These are phyloP conservation scores for Eupithecia subfuscata DNA, from an alignment of 2,888 invertebrate species.

Conservation along the genomic window DNA sequence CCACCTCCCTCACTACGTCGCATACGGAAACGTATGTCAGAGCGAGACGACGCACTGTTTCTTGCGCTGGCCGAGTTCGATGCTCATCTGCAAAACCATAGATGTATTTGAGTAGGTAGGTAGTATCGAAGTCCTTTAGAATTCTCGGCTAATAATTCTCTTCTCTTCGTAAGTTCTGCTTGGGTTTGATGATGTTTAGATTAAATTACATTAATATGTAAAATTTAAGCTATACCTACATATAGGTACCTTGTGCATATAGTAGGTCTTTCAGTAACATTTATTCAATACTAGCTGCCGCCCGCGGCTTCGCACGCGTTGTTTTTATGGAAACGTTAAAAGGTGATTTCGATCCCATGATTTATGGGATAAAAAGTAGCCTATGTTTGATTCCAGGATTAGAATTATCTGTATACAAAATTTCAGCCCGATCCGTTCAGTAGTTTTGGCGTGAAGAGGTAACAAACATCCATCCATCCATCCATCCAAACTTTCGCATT, in stretches of 20 bases:
- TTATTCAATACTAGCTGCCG: background rate
- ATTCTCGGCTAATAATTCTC: background rate
- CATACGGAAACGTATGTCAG: conserved; percentile 67
- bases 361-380: too few species aligned
- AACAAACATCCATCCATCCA: too few species aligned
- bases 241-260: background rate
- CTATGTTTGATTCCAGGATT: too few species aligned
- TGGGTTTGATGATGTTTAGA: background rate
- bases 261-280: background rate
- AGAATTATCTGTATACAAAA: too few species aligned
- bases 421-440: too few species aligned
- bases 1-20: conserved; percentile 67
- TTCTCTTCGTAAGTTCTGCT: background rate
- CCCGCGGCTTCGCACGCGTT: background rate
- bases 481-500: too few species aligned
- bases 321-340: too few species aligned
- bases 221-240: too few species aligned
- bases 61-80: conserved; percentile 23
- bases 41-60: conserved; percentile 60
- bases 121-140: background rate
- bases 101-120: too few species aligned
- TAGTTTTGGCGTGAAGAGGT: too few species aligned
- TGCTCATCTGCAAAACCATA: conserved; percentile 8
- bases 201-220: background rate
- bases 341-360: too few species aligned